phyloP scores from a whole-genome alignment of 2,113 vertebrate genomes.

The Apodemus sylvaticus region DNA sequence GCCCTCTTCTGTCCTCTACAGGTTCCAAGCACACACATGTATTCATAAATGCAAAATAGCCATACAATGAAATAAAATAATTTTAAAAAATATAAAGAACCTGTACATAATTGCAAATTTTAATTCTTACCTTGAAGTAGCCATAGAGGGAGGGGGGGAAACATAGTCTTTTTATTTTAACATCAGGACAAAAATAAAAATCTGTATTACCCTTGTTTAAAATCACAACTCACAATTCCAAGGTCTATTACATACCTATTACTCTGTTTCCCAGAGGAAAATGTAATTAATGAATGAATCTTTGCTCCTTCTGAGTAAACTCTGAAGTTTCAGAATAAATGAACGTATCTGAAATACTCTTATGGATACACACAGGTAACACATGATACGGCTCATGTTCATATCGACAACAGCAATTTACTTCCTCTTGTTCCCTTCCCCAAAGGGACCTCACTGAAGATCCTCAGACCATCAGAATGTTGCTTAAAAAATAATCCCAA shows the following conservation, averaged over 20 bases:
- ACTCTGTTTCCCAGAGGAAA: not conserved
- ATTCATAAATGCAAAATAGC: not conserved
- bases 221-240: not conserved
- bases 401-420: not conserved
- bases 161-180: not conserved
- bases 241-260: not conserved
- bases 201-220: not conserved
- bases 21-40: not conserved
- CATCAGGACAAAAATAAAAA: not conserved
- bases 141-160: not conserved
- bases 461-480: conserved; percentile 55
- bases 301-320: conserved; percentile 38
- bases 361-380: not conserved
- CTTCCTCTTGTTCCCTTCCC: not conserved
- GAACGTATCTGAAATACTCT: not conserved
- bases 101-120: not conserved
- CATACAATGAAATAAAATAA: not conserved
- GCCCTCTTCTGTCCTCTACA: not conserved
- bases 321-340: conserved; percentile 27
- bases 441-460: not conserved
- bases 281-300: not conserved
- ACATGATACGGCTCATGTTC: not conserved
- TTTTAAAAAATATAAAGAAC: not conserved
- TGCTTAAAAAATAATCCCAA: conserved; percentile 43
- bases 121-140: not conserved